Evolutionary conservation across 2,797 vertebrate species (phyloP), one percentile per base, ranked within the genome.

Genomic region (Peromyscus eremicus): DNA sequence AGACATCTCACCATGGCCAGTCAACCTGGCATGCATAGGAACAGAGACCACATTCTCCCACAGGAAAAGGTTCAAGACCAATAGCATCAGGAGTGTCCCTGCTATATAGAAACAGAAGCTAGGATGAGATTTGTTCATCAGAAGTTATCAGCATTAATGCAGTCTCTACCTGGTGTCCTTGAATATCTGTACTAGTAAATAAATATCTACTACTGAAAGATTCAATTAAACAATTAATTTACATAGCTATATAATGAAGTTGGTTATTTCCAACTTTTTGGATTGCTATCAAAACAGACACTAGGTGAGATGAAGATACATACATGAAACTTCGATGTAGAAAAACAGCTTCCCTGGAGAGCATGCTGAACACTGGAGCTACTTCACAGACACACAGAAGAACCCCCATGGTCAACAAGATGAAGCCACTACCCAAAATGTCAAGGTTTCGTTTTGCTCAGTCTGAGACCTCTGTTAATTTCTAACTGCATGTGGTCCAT

Each of bases 401-500:
- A 91, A 92, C 90, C 96, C 95, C 95, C 96, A 89, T 66, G 94
- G 81, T 92, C 71, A 96, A 91, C 86, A 92, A 71, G 93, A 76
- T 66, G 46, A 43, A 62, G 80, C 75, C 73, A 90, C 55, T 86
- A 40, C 0, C 82, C 5, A 40, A 27, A 14, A 89, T 27, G 0
- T 99, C 99, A 99, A 97, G 94, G 99, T 92, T 99, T 99, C 99
- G 99, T 99, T 98, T 99, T 99, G 99, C 97, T 99, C 94, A 99
- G 98, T 70, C 99, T 99, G 94, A 99, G 98, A 57, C 98, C 99
- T 0, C 99, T 99, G 90, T 99, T 99, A 4, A 99, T 98, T 98
- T 99, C 99, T 29, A 99, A 99, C 98, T 99, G 99, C 12, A 99
- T 99, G 97, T 99, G 99, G 98, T 99, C 99, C 52, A 99, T 99